These are phyloP conservation scores for Oryzias dopingdopingensis DNA, from an alignment of 2,797 vertebrate species.

Conservation along the genomic window DNA sequence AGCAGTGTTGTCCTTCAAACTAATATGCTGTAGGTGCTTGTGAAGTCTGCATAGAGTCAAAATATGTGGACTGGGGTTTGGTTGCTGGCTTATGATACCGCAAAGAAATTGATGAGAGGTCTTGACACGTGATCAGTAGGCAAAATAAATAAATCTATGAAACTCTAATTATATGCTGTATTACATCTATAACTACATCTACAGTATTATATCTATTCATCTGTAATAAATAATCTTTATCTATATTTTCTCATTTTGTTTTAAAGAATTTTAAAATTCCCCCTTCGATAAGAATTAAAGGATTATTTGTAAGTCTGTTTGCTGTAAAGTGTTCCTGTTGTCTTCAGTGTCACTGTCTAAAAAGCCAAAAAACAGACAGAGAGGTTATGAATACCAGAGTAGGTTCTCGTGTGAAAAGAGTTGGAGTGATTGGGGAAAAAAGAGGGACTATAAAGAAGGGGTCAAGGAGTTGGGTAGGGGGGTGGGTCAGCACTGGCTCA, in stretches of 20 bases:
- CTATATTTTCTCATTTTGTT: constrained; percentile 52
- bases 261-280: constrained; percentile 58
- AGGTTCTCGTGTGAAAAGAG: constrained; percentile 33
- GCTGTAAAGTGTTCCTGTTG: constrained; percentile 19
- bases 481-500: constrained; percentile 46
- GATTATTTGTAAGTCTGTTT: constrained; percentile 35
- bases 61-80: constrained; percentile 47
- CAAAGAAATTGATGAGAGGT: constrained; percentile 39
- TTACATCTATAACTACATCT: constrained; percentile 55
- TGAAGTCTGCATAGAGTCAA: constrained; percentile 73
- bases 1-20: constrained; percentile 30
- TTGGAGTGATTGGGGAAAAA: constrained; percentile 49
- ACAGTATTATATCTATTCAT: constrained; percentile 53
- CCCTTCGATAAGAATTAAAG: constrained; percentile 43
- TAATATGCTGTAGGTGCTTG: constrained; percentile 26
- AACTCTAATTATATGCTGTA: constrained; percentile 50
- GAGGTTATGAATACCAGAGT: constrained; percentile 29
- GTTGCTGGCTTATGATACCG: constrained; percentile 44
- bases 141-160: constrained; percentile 62
- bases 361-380: constrained; percentile 16
- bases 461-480: constrained; percentile 1
- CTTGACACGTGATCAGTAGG: constrained; percentile 44
- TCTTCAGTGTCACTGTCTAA: constrained; percentile 29
- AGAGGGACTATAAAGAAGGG: constrained; percentile 60
- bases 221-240: constrained; percentile 53